Evolutionary conservation across 1,140 invertebrate genomes (phyloP).

Genomic region (Antheraea pernyi): DNA sequence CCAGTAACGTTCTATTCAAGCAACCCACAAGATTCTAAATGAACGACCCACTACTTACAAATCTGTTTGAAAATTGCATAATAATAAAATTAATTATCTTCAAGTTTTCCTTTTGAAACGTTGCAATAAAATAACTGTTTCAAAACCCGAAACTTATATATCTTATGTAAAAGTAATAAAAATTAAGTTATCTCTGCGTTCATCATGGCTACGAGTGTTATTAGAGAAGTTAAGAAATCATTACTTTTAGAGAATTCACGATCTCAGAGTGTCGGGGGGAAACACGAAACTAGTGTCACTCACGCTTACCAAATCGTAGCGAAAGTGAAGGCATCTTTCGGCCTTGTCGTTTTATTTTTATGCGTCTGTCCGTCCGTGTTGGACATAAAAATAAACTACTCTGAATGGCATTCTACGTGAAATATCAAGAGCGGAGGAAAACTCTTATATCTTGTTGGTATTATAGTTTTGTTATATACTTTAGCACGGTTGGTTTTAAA

Average conservation of each 20-base stretch:
- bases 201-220: not conserved
- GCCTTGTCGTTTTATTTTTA: slow-evolving; percentile 36
- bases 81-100: not conserved
- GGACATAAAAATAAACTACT: slow-evolving; percentile 1
- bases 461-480: not conserved
- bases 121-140: too few relatives aligned
- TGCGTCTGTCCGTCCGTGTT: slow-evolving; percentile 6
- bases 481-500: too few relatives aligned
- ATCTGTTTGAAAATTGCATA: not conserved
- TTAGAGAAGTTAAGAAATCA: not conserved
- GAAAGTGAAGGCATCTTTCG: slow-evolving; percentile 56
- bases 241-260: slow-evolving; percentile 18
- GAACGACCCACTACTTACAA: not conserved
- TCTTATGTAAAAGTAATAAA: not conserved
- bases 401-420: not conserved
- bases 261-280: slow-evolving; percentile 17
- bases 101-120: too few relatives aligned
- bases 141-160: too few relatives aligned
- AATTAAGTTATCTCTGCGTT: not conserved
- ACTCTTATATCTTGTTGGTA: not conserved
- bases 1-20: not conserved
- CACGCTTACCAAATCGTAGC: slow-evolving; percentile 36
- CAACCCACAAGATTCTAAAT: not conserved
- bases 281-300: slow-evolving; percentile 24
- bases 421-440: not conserved